Conservation (phyloP, 2,888 invertebrate species). For the Ditylenchus weischeri region DNA sequence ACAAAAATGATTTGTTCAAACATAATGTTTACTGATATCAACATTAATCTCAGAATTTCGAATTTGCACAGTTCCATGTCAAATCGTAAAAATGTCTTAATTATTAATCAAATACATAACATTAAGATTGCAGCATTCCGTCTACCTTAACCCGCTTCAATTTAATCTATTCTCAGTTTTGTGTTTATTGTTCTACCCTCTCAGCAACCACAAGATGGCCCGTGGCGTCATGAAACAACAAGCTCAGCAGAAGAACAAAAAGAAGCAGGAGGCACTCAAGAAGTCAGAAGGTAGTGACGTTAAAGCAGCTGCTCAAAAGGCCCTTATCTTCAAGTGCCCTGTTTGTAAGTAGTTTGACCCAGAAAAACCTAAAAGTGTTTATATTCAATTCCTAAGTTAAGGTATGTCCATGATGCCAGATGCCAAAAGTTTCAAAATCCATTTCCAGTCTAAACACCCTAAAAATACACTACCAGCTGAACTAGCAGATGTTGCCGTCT, state of each 20-base stretch:
- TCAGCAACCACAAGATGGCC: slow-evolving; percentile 71
- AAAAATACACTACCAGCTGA: slow-evolving; percentile 73
- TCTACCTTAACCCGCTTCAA: too few species aligned
- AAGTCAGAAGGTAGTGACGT: slow-evolving; percentile 76
- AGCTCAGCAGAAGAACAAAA: slow-evolving; percentile 91
- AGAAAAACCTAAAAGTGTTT: too few species aligned
- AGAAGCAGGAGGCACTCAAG: slow-evolving; percentile 67
- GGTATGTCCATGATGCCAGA: slow-evolving; percentile 95
- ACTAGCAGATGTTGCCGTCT: slow-evolving; percentile 61
- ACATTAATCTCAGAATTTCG: too few species aligned
- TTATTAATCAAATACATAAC: too few species aligned
- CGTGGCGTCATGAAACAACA: slow-evolving; percentile 97
- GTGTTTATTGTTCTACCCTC: too few species aligned
- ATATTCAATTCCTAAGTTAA: background rate
- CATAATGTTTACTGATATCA: too few species aligned
- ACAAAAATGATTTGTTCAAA: too few species aligned
- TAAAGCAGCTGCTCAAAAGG: slow-evolving; percentile 90
- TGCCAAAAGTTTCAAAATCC: slow-evolving; percentile 89
- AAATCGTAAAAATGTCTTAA: too few species aligned
- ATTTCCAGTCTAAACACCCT: slow-evolving; percentile 98
- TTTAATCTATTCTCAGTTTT: too few species aligned
- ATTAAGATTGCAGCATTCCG: too few species aligned
- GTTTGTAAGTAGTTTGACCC: slow-evolving; percentile 71
- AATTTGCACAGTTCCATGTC: too few species aligned
- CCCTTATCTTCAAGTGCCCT: slow-evolving; percentile 81